Conservation (phyloP, 2,888 invertebrate species). For the Sclerodermus sp. region DNA sequence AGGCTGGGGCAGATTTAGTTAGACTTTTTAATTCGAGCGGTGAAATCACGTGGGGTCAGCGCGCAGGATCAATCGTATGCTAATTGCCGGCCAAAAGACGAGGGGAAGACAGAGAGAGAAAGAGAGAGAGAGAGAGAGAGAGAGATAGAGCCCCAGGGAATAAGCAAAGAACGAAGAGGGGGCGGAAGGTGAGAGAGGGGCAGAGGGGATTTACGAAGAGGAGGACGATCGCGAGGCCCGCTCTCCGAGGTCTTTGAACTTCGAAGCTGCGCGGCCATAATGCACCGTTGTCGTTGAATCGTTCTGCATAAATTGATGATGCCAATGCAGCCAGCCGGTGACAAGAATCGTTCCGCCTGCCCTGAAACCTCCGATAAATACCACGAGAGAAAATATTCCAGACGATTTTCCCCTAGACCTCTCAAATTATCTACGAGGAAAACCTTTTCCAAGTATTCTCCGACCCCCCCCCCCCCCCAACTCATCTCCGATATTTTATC, state of each 20-base stretch:
- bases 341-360: slow-evolving; percentile 34
- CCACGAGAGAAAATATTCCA: too few species aligned
- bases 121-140: slow-evolving; percentile 13
- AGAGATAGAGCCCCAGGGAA: background rate
- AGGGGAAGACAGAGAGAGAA: slow-evolving; percentile 6
- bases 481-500: too few species aligned
- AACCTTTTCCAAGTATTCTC: too few species aligned
- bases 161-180: slow-evolving; percentile 1
- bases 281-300: slow-evolving; percentile 56
- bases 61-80: slow-evolving; percentile 54
- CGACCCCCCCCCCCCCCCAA: too few species aligned
- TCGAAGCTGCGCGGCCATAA: slow-evolving; percentile 43
- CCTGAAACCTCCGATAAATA: too few species aligned
- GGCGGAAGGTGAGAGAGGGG: slow-evolving; percentile 10
- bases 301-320: slow-evolving; percentile 58
- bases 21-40: slow-evolving; percentile 49
- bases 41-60: slow-evolving; percentile 30
- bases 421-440: too few species aligned
- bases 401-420: too few species aligned
- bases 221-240: slow-evolving; percentile 29
- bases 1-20: too few species aligned
- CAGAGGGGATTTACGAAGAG: too few species aligned
- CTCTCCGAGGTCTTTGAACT: slow-evolving; percentile 47
- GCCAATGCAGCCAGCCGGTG: slow-evolving; percentile 40
- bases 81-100: slow-evolving; percentile 53